phyloP scores from a whole-genome alignment of 2,113 vertebrate species.

The Etheostoma spectabile region DNA sequence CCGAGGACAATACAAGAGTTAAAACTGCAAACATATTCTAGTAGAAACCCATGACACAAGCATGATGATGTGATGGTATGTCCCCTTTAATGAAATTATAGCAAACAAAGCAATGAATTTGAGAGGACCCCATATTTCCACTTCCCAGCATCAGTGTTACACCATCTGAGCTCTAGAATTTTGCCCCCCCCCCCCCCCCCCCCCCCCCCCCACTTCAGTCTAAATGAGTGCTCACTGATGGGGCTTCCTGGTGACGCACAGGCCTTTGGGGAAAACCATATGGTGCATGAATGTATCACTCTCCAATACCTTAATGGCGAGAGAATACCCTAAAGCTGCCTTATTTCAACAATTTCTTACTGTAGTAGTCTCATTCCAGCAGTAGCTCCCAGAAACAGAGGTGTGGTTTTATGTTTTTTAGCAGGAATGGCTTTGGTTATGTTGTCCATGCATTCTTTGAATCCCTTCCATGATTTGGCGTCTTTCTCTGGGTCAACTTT shows the following conservation, averaged over 20 bases:
- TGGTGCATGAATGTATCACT: neutral
- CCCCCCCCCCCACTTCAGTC: neutral
- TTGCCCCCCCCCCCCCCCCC: neutral
- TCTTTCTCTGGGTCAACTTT: constrained; percentile 71
- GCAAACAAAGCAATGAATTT: too few relatives aligned
- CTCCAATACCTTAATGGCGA: neutral
- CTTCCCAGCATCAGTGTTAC: neutral
- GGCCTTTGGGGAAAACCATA: neutral
- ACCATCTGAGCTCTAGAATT: neutral
- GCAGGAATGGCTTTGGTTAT: constrained; percentile 83
- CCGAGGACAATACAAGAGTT: too few relatives aligned
- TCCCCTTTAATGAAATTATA: too few relatives aligned
- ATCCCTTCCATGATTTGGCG: constrained; percentile 77
- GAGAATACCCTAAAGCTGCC: neutral
- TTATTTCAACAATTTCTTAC: constrained; percentile 76
- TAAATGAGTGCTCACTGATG: constrained; percentile 13
- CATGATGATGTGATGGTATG: too few relatives aligned
- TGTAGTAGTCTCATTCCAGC: constrained; percentile 95
- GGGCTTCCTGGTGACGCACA: neutral
- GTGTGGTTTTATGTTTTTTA: constrained; percentile 84
- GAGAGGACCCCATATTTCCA: neutral
- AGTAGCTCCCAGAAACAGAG: constrained; percentile 92
- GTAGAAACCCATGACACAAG: too few relatives aligned
- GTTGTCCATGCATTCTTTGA: constrained; percentile 84
- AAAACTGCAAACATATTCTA: too few relatives aligned